These are phyloP conservation scores for Micromys minutus DNA, from an alignment of 2,113 vertebrate species.

Conservation along the genomic window DNA sequence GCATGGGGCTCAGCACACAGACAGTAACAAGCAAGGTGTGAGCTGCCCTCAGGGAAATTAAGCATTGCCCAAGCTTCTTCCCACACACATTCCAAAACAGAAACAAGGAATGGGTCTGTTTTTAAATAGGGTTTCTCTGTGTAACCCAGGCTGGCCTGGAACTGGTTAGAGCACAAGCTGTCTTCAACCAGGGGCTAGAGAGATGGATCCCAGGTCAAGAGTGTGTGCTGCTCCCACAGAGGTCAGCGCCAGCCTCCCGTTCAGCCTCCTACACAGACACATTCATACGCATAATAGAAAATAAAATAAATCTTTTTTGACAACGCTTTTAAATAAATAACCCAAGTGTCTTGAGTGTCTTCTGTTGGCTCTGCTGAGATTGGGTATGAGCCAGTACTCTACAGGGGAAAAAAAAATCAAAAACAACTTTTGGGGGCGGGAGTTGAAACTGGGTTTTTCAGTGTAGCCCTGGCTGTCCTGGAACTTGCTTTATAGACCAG, in stretches of 20 bases:
- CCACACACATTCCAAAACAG: neutral
- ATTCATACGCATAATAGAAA: neutral
- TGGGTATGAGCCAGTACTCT: neutral
- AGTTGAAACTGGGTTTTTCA: neutral
- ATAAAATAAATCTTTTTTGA: too few species aligned
- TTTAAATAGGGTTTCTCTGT: neutral
- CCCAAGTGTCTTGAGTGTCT: neutral
- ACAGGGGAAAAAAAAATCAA: neutral
- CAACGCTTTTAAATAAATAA: neutral
- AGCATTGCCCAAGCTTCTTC: neutral
- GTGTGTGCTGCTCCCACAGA: neutral
- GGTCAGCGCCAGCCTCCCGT: too few species aligned
- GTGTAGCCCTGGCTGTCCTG: neutral
- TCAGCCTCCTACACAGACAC: neutral
- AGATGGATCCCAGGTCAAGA: neutral
- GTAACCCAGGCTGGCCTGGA: neutral
- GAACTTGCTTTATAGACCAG: neutral
- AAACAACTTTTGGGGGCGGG: neutral
- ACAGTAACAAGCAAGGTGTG: neutral
- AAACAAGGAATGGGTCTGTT: neutral
- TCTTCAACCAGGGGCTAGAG: neutral
- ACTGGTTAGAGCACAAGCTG: neutral
- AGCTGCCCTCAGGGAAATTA: neutral
- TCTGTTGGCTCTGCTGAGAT: neutral
- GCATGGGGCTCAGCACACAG: neutral